Conservation (phyloP, 1,140 invertebrate species). For the Bathynomus jamesi region DNA sequence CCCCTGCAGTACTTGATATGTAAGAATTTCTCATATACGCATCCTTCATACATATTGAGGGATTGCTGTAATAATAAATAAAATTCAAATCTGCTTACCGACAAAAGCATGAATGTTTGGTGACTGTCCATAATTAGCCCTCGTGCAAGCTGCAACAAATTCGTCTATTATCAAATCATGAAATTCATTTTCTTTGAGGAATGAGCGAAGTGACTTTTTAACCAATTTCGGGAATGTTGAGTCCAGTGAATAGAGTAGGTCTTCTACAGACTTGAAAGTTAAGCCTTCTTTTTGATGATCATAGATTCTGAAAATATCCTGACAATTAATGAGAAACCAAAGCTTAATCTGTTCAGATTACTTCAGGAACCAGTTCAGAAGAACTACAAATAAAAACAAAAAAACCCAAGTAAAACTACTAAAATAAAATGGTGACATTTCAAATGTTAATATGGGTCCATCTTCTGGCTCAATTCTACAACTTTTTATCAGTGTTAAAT, state of each 20-base stretch:
- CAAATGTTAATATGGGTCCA: too few relatives aligned
- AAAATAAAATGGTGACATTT: too few relatives aligned
- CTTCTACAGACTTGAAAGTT: constrained; percentile 48
- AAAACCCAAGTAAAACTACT: too few relatives aligned
- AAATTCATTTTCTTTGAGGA: constrained; percentile 46
- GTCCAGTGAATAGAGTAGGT: constrained; percentile 51
- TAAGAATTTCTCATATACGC: too few relatives aligned
- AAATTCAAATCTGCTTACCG: constrained; percentile 43
- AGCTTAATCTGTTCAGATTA: too few relatives aligned
- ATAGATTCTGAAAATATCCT: constrained; percentile 54
- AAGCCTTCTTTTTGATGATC: constrained; percentile 48
- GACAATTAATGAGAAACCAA: too few relatives aligned
- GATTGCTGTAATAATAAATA: constrained; percentile 9
- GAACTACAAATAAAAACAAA: too few relatives aligned
- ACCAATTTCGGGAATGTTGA: constrained; percentile 48
- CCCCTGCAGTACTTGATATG: too few relatives aligned
- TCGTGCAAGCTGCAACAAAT: constrained; percentile 49
- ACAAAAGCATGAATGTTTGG: constrained; percentile 54
- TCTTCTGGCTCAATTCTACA: too few relatives aligned
- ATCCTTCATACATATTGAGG: too few relatives aligned
- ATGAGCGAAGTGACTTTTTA: constrained; percentile 42
- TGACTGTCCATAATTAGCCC: constrained; percentile 58
- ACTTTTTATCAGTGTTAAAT: too few relatives aligned
- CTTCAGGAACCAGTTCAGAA: too few relatives aligned
- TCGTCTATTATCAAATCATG: constrained; percentile 51